Percentiles rank a stretch among this genome's conserved stretches.
Conservation (phyloP, 1,140 invertebrate species). For the Drosophila oshimai region DNA sequence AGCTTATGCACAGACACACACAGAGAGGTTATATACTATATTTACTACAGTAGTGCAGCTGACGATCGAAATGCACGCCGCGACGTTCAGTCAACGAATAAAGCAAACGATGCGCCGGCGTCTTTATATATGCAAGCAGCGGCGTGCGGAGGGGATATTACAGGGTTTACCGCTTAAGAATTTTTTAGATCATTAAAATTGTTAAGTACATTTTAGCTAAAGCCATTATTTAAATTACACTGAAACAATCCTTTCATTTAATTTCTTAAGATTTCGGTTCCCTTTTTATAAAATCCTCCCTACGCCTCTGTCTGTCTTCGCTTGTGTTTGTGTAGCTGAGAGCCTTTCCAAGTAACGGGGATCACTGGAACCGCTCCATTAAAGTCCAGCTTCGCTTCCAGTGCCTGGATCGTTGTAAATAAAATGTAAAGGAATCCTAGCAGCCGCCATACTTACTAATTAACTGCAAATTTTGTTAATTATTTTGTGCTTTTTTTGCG, state of each 20-base stretch:
- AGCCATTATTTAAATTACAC: too few species aligned
- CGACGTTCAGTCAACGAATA: not conserved
- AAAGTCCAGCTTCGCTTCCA: not conserved
- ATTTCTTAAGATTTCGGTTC: too few species aligned
- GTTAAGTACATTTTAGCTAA: too few species aligned
- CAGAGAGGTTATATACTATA: not conserved
- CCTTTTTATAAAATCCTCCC: too few species aligned
- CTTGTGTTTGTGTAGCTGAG: not conserved
- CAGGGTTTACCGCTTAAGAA: too few species aligned
- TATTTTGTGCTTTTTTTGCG: not conserved
- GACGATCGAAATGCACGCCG: conserved; percentile 9
- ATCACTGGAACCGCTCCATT: not conserved
- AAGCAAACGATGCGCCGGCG: not conserved
- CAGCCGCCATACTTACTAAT: conserved; percentile 33
- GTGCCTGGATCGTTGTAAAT: not conserved
- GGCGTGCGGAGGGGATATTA: not conserved
- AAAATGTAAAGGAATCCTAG: not conserved
- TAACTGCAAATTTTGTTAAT: conserved; percentile 53
- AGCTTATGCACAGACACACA: conserved; percentile 19
- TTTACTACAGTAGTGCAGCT: not conserved
- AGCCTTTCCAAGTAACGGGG: not conserved
- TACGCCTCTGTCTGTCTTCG: not conserved
- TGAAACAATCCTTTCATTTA: too few species aligned
- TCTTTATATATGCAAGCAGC: not conserved
- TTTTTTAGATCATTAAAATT: too few species aligned